A percentile compares a stretch with the other conserved stretches of the same genome.
Evolutionary conservation across 2,113 vertebrate genomes (phyloP).

Genomic region (Sula dactylatra): DNA sequence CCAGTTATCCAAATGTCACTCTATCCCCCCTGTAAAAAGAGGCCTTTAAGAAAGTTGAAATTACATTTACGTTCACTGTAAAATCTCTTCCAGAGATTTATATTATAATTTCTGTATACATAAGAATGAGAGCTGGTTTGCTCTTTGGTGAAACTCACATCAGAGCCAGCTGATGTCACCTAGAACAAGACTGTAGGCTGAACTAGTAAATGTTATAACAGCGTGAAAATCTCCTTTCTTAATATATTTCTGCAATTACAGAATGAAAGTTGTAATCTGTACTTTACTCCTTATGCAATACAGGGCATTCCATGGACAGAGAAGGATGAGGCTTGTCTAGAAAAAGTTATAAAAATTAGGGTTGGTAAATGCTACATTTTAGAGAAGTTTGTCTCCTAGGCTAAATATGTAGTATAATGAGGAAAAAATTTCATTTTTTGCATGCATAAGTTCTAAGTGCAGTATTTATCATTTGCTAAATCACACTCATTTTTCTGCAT

Average conservation of each 20-base stretch:
- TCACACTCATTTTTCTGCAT: constrained; percentile 46
- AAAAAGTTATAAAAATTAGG: constrained; percentile 52
- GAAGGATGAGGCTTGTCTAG: not conserved
- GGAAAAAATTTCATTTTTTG: constrained; percentile 58
- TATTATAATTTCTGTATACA: not conserved
- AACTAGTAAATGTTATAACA: not conserved
- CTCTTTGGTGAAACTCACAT: not conserved
- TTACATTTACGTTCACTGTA: not conserved
- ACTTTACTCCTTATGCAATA: not conserved
- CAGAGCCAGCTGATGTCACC: not conserved
- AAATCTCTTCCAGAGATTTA: not conserved
- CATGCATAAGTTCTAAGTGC: constrained; percentile 42
- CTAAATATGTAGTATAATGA: constrained; percentile 43
- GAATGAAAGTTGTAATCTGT: not conserved
- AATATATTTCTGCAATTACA: not conserved
- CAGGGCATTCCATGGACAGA: not conserved
- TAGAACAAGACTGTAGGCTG: not conserved
- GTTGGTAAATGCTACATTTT: constrained; percentile 11
- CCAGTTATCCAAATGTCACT: not conserved
- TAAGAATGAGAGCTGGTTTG: not conserved
- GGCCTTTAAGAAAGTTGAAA: not conserved
- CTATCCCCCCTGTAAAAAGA: not conserved
- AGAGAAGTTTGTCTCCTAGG: constrained; percentile 36
- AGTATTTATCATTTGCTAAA: constrained; percentile 71
- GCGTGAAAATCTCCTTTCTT: not conserved